Conservation (phyloP, 2,888 invertebrate genomes). For the Metacarcinus magister region DNA sequence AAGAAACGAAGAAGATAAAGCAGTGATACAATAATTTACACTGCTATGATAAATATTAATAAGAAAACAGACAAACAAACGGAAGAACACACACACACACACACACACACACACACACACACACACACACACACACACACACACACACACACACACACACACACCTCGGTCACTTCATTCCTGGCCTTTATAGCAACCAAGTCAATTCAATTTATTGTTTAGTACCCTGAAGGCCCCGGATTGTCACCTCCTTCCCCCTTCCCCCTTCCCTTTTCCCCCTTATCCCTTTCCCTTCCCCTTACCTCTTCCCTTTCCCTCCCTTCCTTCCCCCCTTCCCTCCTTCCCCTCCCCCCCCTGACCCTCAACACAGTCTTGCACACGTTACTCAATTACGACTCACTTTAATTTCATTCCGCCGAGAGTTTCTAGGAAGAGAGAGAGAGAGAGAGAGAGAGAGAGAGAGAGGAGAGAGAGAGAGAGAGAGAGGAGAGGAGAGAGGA, state of each 20-base stretch:
- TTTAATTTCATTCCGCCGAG: not conserved
- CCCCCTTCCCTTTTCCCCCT: not conserved
- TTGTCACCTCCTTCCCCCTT: not conserved
- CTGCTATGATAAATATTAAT: no score
- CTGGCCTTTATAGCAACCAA: not conserved
- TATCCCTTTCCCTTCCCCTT: not conserved
- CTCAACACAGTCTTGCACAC: not conserved
- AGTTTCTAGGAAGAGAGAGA: not conserved
- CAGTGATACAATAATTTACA: no score
- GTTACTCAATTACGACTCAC: constrained; percentile 20
- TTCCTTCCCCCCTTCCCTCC: not conserved
- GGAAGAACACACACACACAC: not conserved
- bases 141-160: constrained; percentile 32
- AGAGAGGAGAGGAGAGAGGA: no score
- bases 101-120: not conserved
- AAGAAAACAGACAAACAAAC: not conserved
- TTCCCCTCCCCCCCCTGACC: not conserved
- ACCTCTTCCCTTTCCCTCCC: not conserved
- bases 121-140: constrained; percentile 48
- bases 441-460: no score
- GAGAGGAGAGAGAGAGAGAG: no score
- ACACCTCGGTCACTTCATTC: not conserved
- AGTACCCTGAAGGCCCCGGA: not conserved
- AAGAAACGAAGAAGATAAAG: no score
- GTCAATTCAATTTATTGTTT: constrained; percentile 19